Conservation (phyloP, 2,888 invertebrate genomes). For the Polyploca ridens region DNA sequence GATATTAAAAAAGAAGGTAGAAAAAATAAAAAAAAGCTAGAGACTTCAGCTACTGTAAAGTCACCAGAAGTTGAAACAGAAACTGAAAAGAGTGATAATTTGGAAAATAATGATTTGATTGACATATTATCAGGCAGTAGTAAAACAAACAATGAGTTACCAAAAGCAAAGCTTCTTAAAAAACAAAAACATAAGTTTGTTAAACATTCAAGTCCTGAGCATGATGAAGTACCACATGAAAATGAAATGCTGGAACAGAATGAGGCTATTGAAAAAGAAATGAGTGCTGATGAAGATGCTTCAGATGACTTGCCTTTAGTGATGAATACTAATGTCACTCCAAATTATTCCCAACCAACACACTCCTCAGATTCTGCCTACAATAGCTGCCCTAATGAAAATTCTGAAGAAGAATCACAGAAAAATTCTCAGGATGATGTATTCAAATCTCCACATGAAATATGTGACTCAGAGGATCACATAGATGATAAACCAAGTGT, state of each 20-base stretch:
- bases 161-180: constrained; percentile 58
- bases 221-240: constrained; percentile 37
- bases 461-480: constrained; percentile 65
- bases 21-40: constrained; percentile 69
- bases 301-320: constrained; percentile 44
- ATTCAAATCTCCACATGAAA: constrained; percentile 73
- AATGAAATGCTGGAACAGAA: constrained; percentile 33
- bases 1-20: constrained; percentile 74
- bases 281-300: constrained; percentile 45
- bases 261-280: constrained; percentile 41
- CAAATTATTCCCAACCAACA: constrained; percentile 58
- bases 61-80: constrained; percentile 50
- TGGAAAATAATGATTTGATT: constrained; percentile 63
- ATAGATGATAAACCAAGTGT: constrained; percentile 84
- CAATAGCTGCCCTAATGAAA: constrained; percentile 77
- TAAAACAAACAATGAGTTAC: constrained; percentile 55
- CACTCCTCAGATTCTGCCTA: constrained; percentile 76
- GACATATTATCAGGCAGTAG: constrained; percentile 66
- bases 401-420: constrained; percentile 69
- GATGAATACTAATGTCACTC: constrained; percentile 55
- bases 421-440: constrained; percentile 72
- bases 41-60: constrained; percentile 38
- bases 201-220: constrained; percentile 63
- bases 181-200: constrained; percentile 65
- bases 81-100: constrained; percentile 55